phyloP scores from a whole-genome alignment of 1,140 invertebrate genomes.

The Ooceraea biroi region DNA sequence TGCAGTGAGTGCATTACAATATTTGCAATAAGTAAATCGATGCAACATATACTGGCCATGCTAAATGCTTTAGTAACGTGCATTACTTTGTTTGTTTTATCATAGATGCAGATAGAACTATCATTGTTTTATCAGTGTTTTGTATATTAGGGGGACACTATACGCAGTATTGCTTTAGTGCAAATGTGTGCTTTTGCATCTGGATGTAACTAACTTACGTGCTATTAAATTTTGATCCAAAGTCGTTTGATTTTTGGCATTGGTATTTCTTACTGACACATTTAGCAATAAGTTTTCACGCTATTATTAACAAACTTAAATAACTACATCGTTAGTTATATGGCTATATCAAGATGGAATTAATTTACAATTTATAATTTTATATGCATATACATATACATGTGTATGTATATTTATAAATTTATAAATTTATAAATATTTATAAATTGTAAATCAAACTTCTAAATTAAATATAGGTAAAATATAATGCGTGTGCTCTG shows the following conservation, averaged over 20 bases:
- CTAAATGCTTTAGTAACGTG: constrained; percentile 7
- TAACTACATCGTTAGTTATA: constrained; percentile 22
- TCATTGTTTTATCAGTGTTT: constrained; percentile 12
- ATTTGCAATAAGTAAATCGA: constrained; percentile 16
- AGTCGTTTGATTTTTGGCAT: constrained; percentile 7
- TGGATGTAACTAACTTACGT: constrained; percentile 18
- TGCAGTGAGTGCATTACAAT: not conserved
- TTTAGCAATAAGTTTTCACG: not conserved
- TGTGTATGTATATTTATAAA: too few species aligned
- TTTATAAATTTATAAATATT: too few species aligned
- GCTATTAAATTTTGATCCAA: constrained; percentile 22
- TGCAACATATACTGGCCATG: not conserved
- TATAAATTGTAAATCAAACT: too few species aligned
- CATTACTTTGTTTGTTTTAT: constrained; percentile 35
- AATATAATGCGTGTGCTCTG: too few species aligned
- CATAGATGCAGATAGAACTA: not conserved
- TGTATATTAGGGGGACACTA: not conserved
- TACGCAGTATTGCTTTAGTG: constrained; percentile 10
- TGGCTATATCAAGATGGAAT: constrained; percentile 26
- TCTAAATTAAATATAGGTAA: too few species aligned
- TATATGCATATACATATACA: too few species aligned
- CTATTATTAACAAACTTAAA: constrained; percentile 27
- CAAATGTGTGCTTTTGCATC: constrained; percentile 47
- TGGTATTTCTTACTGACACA: constrained; percentile 24
- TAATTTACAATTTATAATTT: constrained; percentile 2